phyloP scores from a whole-genome alignment of 2,888 invertebrate genomes.

The Netelia fuscicornis region DNA sequence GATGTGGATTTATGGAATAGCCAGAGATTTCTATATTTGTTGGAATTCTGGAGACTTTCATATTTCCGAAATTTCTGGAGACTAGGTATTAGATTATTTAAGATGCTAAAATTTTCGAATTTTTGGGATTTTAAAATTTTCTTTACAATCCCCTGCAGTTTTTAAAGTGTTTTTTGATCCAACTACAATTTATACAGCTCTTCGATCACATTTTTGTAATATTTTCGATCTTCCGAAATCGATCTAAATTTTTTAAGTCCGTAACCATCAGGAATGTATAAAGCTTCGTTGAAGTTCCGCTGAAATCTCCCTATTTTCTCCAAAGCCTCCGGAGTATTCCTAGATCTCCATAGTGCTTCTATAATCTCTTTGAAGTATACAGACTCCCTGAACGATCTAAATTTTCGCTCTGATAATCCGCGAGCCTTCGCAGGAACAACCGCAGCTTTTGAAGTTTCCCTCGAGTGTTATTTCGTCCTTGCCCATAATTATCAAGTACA shows the following conservation, averaged over 20 bases:
- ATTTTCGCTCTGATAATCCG: not conserved
- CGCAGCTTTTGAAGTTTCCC: not conserved
- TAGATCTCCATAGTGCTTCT: not conserved
- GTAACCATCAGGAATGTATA: too few species aligned
- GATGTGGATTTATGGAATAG: too few species aligned
- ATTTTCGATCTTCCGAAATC: not conserved
- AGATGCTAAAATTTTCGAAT: too few species aligned
- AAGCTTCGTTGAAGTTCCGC: not conserved
- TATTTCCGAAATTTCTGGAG: not conserved
- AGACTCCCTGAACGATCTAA: not conserved
- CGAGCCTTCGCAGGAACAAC: too few species aligned
- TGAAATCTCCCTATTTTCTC: not conserved
- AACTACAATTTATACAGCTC: not conserved
- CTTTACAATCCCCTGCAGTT: too few species aligned
- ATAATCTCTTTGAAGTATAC: not conserved
- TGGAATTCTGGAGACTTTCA: not conserved
- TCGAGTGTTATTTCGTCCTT: not conserved
- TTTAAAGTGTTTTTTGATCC: too few species aligned
- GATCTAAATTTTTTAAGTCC: not conserved
- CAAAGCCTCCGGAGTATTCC: not conserved
- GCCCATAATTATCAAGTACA: not conserved
- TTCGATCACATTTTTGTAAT: not conserved
- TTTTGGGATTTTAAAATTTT: too few species aligned
- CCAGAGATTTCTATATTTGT: not conserved
- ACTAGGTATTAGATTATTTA: not conserved